Base-by-base conservation (phyloP, 2,797 vertebrate genomes). In the Poecilia gillii region DNA sequence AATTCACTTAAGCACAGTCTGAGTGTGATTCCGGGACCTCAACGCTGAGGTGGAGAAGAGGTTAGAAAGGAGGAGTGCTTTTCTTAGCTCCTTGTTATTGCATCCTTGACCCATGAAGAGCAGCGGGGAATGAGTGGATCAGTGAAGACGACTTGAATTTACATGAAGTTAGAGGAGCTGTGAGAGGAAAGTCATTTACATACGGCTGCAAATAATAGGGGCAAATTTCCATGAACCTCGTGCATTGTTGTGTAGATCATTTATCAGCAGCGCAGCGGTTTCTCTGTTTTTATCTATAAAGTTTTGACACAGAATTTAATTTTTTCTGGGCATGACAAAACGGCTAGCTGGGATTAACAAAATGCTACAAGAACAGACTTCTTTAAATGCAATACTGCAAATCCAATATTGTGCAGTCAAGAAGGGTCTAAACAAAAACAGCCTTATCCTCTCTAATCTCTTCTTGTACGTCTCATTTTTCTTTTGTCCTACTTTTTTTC, bases 381-480 rank as follows among this genome's bases (percentile, higher is more conserved):
- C 36, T 68, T 41, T 11, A 39, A 68, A 68, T 25, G 36, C 62
- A 7, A 51, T 76, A 6, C 68, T 73, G 13, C 4, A 76, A 47
- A 80, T 18, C 1, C 7, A 53, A 66, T 41, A 77, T 23, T 45
- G 76, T 9, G 18, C 39, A 77, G 36, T n/a, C 33, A 16, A 4
- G 75, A 4, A 51, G 64, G 36, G 64, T 68, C 36, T 9, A 68
- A 41, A 43, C n/a, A 31, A 72, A 73, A 57, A 6, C 43, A 78
- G 59, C 9, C 33, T 28, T 25, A 45, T 75, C 45, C 66, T 68
- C n/a, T n/a, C 77, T 41, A 39, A 72, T 70, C 51, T 81, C 39
- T 41, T 75, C 31, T 46, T 66, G 25, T 64, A 72, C 43, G 49
- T 47, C 68, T 25, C 53, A 46, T 53, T 45, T 51, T 73, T 75